Percentiles rank a stretch among this genome's conserved stretches.
Evolutionary conservation across 2,797 vertebrate genomes (phyloP).

Genomic region (Oophaga sylvatica): DNA sequence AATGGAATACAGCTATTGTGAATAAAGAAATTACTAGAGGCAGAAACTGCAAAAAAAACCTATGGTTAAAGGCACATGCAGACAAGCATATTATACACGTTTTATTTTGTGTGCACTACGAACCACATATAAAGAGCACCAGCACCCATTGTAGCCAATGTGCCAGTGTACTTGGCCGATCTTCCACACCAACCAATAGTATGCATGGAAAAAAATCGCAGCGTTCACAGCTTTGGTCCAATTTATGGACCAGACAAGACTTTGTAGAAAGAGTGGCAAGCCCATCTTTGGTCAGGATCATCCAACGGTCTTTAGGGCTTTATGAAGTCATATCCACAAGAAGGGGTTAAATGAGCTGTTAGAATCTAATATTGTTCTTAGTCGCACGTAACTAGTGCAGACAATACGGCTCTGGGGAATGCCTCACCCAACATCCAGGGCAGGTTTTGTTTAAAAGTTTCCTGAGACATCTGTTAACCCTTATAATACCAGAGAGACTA

Average conservation of each 20-base stretch:
- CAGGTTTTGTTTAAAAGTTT: constrained; percentile 58
- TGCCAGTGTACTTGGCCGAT: too few species aligned
- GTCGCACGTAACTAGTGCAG: constrained; percentile 45
- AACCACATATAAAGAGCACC: too few species aligned
- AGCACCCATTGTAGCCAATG: too few species aligned
- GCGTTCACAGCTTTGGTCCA: too few species aligned
- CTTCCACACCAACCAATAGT: too few species aligned
- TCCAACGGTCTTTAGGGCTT: not conserved
- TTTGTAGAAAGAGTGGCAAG: not conserved
- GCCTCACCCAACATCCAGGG: constrained; percentile 56
- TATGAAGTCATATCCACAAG: constrained; percentile 11
- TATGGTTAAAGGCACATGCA: too few species aligned
- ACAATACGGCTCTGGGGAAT: constrained; percentile 57
- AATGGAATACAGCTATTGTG: not conserved
- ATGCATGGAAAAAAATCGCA: too few species aligned
- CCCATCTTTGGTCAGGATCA: not conserved
- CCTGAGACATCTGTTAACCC: constrained; percentile 52
- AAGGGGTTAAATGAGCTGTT: constrained; percentile 36
- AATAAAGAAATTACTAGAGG: not conserved
- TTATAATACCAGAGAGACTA: not conserved
- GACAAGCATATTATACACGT: too few species aligned
- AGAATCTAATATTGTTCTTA: constrained; percentile 53
- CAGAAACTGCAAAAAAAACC: not conserved
- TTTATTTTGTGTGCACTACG: too few species aligned
- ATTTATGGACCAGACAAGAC: not conserved